Conservation (phyloP, 2,888 invertebrate species). For the Encarsia formosa region DNA sequence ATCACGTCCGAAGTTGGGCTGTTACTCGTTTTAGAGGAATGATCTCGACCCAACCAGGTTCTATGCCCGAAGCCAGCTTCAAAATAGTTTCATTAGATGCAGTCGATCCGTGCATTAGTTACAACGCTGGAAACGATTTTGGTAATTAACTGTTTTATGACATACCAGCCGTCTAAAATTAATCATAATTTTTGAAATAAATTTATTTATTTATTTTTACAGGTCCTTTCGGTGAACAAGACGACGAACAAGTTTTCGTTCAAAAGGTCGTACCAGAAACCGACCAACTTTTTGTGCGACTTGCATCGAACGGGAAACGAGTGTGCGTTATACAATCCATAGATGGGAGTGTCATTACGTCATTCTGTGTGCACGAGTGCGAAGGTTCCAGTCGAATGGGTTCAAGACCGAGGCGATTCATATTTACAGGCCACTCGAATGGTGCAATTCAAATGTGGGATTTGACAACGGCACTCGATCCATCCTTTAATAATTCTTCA, state of each 20-base stretch:
- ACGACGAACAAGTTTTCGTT: slow-evolving; percentile 96
- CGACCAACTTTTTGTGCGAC: slow-evolving; percentile 86
- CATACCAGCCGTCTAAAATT: background rate
- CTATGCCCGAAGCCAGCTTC: slow-evolving; percentile 94
- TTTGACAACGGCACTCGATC: slow-evolving; percentile 88
- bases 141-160: slow-evolving; percentile 33
- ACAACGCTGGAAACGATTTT: slow-evolving; percentile 63
- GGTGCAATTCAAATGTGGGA: slow-evolving; percentile 99
- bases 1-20: slow-evolving; percentile 96
- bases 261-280: slow-evolving; percentile 98
- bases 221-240: slow-evolving; percentile 96
- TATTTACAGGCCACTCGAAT: slow-evolving; percentile 89
- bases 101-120: slow-evolving; percentile 63
- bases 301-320: slow-evolving; percentile 93
- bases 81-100: slow-evolving; percentile 83
- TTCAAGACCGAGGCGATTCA: slow-evolving; percentile 78
- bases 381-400: slow-evolving; percentile 94
- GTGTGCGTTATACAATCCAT: slow-evolving; percentile 93
- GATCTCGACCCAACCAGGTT: slow-evolving; percentile 98
- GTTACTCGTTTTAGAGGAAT: slow-evolving; percentile 96
- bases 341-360: slow-evolving; percentile 88
- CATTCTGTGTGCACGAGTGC: slow-evolving; percentile 96
- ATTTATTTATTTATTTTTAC: background rate
- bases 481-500: slow-evolving; percentile 55
- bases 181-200: background rate